phyloP scores from a whole-genome alignment of 2,797 vertebrate species.

The Chaenodraco wilsoni region DNA sequence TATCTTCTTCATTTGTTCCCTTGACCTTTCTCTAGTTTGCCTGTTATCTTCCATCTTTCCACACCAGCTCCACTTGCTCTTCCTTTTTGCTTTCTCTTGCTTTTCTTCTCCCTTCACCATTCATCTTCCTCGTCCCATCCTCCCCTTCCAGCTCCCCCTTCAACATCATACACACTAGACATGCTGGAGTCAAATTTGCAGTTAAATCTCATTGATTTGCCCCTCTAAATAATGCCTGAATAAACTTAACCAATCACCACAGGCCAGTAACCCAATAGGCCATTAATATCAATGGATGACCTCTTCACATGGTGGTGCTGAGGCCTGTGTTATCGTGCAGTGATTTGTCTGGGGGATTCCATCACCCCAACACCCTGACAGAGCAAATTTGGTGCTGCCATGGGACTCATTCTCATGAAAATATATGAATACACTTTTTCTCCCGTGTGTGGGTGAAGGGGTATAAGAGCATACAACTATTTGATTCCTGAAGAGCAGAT shows the following conservation, averaged over 20 bases:
- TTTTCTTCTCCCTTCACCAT: background rate
- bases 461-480: constrained; percentile 21
- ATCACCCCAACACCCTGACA: constrained; percentile 26
- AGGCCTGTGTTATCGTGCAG: constrained; percentile 14
- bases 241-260: constrained; percentile 73
- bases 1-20: background rate
- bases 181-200: constrained; percentile 44
- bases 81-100: background rate
- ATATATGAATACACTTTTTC: constrained; percentile 37
- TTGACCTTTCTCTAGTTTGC: constrained; percentile 14
- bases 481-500: constrained; percentile 18
- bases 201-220: constrained; percentile 69
- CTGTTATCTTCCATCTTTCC: constrained; percentile 18
- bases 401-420: constrained; percentile 28
- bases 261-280: constrained; percentile 67
- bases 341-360: constrained; percentile 41
- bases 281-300: constrained; percentile 67
- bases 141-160: background rate
- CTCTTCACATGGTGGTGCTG: constrained; percentile 32
- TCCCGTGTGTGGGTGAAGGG: background rate
- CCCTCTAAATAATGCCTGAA: constrained; percentile 76
- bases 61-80: background rate
- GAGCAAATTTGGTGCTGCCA: constrained; percentile 25
- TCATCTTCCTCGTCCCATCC: constrained; percentile 1
- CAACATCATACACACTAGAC: constrained; percentile 9